Percentiles rank a stretch among this genome's conserved stretches.
These are phyloP conservation scores for Encarsia formosa DNA, from an alignment of 2,888 invertebrate species.

Conservation along the genomic window DNA sequence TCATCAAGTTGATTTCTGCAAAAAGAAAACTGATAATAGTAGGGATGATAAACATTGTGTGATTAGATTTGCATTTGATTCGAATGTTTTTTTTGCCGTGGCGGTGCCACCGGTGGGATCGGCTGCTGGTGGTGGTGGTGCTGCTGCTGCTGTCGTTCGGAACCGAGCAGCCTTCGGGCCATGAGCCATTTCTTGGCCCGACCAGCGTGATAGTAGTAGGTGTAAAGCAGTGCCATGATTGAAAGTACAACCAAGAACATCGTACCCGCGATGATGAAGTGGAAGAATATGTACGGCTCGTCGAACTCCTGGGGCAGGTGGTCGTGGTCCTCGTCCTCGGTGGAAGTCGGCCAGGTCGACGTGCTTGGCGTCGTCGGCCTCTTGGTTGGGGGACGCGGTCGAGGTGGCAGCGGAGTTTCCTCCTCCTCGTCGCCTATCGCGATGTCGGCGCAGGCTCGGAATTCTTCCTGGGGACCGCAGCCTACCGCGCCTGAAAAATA, in stretches of 20 bases:
- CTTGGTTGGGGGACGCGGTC: slow-evolving; percentile 51
- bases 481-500: slow-evolving; percentile 71
- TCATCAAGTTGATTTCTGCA: no score
- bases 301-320: slow-evolving; percentile 48
- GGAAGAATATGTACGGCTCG: slow-evolving; percentile 42
- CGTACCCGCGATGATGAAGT: slow-evolving; percentile 59
- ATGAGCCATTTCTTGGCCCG: slow-evolving; percentile 63
- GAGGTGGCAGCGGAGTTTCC: slow-evolving; percentile 50
- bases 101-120: slow-evolving; percentile 45
- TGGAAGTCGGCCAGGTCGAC: slow-evolving; percentile 50
- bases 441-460: slow-evolving; percentile 80
- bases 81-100: slow-evolving; percentile 42
- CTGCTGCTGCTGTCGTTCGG: slow-evolving; percentile 27
- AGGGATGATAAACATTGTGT: no score
- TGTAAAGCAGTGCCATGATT: slow-evolving; percentile 64
- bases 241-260: slow-evolving; percentile 65
- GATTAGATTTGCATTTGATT: slow-evolving; percentile 24
- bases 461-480: slow-evolving; percentile 86
- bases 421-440: slow-evolving; percentile 60
- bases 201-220: slow-evolving; percentile 73
- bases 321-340: slow-evolving; percentile 56
- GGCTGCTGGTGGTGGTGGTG: neutral
- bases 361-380: slow-evolving; percentile 52
- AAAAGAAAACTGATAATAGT: no score
- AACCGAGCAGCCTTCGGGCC: slow-evolving; percentile 37